Evolutionary conservation across 2,888 invertebrate genomes (phyloP).

Genomic region (Oxytorus armatus): DNA sequence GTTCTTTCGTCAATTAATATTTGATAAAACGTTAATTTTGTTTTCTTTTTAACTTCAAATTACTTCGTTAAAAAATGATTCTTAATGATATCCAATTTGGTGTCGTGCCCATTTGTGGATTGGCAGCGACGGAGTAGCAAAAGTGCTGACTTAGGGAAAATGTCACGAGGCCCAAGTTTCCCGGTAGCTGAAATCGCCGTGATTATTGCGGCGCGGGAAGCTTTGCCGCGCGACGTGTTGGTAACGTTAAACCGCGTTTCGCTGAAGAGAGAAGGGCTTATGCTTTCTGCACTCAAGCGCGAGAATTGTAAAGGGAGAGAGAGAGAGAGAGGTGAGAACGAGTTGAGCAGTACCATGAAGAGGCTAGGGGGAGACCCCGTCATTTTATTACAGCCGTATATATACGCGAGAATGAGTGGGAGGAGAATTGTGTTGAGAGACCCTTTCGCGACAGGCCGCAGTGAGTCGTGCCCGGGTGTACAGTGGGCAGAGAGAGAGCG

Average conservation of each 20-base stretch:
- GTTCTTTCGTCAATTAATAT: not conserved
- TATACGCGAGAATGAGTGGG: slow-evolving; percentile 25
- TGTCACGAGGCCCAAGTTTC: slow-evolving; percentile 7
- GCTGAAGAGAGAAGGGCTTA: slow-evolving; percentile 7
- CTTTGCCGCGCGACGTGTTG: slow-evolving; percentile 40
- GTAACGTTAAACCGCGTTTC: slow-evolving; percentile 23
- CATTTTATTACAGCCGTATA: slow-evolving; percentile 57
- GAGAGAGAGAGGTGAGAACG: slow-evolving; percentile 42
- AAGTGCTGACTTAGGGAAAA: slow-evolving; percentile 44
- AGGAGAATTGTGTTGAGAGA: slow-evolving; percentile 29
- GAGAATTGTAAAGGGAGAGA: slow-evolving; percentile 22
- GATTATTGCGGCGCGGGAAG: slow-evolving; percentile 58
- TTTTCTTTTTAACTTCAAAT: too few relatives aligned
- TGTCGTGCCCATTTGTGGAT: slow-evolving; percentile 18
- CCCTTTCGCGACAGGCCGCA: slow-evolving; percentile 61
- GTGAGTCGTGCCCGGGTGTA: slow-evolving; percentile 37
- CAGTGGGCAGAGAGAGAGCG: slow-evolving; percentile 36
- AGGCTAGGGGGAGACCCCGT: slow-evolving; percentile 49
- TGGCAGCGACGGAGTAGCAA: slow-evolving; percentile 3
- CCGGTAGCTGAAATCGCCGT: slow-evolving; percentile 32
- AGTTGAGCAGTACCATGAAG: slow-evolving; percentile 41
- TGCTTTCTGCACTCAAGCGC: slow-evolving; percentile 44
- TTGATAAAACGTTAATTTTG: not conserved
- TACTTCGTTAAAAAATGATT: not conserved
- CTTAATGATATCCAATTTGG: not conserved